Base-by-base conservation (phyloP, 2,797 vertebrate species). In the Onychomys arenicola region DNA sequence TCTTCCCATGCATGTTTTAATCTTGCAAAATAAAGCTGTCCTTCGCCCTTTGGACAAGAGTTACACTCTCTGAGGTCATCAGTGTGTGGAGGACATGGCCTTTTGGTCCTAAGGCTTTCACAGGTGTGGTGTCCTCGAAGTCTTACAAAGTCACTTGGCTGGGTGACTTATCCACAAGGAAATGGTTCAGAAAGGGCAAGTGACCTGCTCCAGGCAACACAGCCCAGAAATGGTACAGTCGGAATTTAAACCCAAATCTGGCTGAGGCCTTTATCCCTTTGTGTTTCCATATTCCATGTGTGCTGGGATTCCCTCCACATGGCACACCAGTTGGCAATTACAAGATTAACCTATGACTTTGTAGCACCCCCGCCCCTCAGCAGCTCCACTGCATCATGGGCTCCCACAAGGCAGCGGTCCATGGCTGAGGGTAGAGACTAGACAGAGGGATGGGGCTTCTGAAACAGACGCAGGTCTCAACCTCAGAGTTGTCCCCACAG, bases 361-460 rank as follows among this genome's bases (percentile, higher is more conserved):
- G 91, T 61, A 88, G n/a, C 69, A 19, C 29, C 23, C 34, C n/a
- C 52, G 2, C 0, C 3, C 7, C 43, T n/a, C 17, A 34, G 71
- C 32, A n/a, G 59, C 84, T 93, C 87, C 95, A 93, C 85, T 89
- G 82, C 75, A 46, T 49, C 0, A 0, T 11, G n/a, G 61, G 77
- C 40, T 94, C 93, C 78, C 82, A 59, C 43, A 86, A 94, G 88
- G 88, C 49, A 21, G 59, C 21, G 85, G 75, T 73, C 65, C 4
- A 29, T 88, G 97, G 88, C 84, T 89, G 63, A 71, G 87, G 55
- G 91, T 55, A 67, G 52, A 95, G 40, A 75, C 57, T 11, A 37
- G 81, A 89, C 95, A 94, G 95, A 90, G 76, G 91, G 89, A 80
- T 4, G 29, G 2, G 77, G 34, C 65, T 94, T 63, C 40, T 21